Base-by-base conservation (phyloP, 2,888 invertebrate species). In the Ditula angustiorana region DNA sequence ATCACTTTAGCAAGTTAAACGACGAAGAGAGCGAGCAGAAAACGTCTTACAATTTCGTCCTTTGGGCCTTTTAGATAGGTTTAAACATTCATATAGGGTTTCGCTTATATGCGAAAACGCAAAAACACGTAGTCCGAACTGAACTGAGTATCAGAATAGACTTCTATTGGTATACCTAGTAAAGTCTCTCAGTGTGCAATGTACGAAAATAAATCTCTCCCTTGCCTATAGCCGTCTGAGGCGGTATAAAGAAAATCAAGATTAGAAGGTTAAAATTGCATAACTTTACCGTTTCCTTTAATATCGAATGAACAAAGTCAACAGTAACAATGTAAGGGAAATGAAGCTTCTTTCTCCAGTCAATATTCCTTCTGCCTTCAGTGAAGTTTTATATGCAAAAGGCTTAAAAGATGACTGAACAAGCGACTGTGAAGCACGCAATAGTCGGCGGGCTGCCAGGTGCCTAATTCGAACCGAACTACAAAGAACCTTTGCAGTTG, bases 381-480 rank as follows among this genome's bases (percentile, higher is more conserved):
- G 50, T 44, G 33, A 57, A 53, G 58, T 64, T 63, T 50, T 47
- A 53, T 52, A 64, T 59, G 58, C 58, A 59, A 59, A 64, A 62
- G 59, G 64, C 53, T 59, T 64, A 59, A 59, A 55, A 64, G 64
- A 62, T 41, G 49, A 52, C 44, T 58, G 58, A 59, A 64, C 59
- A 53, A 64, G 64, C 59, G 53, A 59, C 64, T 53, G 47, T 26
- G 53, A 58, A 63, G 57, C 52, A 64, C 64, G 64, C 58, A 64
- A 64, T 63, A 50, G 63, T 52, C 44, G 64, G 64, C 47, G 46
- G 35, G 53, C 23, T 59, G 53, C 64, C 30, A 26, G 44, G 26
- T 46, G 59, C 28, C 59, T 58, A 35, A 64, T 64, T 64, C 64
- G n/a, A 46, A 53, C 21, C 8, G 33, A 47, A 59, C 46, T 63